Percentiles rank a stretch among this genome's conserved stretches.
Evolutionary conservation across 2,797 vertebrate genomes (phyloP).

Genomic region (Oreortyx pictus): DNA sequence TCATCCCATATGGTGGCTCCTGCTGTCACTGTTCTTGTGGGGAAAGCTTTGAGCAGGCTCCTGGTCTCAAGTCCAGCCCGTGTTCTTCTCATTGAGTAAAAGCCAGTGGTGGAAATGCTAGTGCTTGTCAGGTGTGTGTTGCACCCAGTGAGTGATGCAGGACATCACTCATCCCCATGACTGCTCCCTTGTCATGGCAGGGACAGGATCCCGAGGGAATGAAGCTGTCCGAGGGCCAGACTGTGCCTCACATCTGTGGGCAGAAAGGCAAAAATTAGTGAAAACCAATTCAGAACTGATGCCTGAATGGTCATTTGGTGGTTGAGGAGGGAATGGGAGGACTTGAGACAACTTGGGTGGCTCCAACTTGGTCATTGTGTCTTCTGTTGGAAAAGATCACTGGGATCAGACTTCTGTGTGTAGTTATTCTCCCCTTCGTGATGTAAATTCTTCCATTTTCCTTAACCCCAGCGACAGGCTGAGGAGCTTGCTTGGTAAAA

Average conservation of each 20-base stretch:
- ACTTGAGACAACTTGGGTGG: background rate
- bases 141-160: background rate
- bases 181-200: background rate
- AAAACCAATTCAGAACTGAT: constrained; percentile 26
- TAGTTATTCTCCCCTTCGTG: too few relatives aligned
- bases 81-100: background rate
- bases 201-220: background rate
- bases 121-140: background rate
- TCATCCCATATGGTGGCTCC: constrained; percentile 62
- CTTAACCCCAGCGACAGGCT: background rate
- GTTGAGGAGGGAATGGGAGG: background rate
- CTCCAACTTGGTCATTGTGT: background rate
- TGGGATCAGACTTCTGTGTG: background rate
- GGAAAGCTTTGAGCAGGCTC: constrained; percentile 16
- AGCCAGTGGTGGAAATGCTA: background rate
- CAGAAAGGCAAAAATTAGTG: constrained; percentile 10
- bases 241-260: background rate
- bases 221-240: background rate
- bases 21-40: constrained; percentile 37
- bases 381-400: constrained; percentile 2
- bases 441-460: background rate
- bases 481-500: background rate
- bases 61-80: background rate
- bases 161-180: background rate
- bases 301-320: background rate